Evolutionary conservation across 2,113 vertebrate species (phyloP).

Genomic region (Catharus fuscescens): DNA sequence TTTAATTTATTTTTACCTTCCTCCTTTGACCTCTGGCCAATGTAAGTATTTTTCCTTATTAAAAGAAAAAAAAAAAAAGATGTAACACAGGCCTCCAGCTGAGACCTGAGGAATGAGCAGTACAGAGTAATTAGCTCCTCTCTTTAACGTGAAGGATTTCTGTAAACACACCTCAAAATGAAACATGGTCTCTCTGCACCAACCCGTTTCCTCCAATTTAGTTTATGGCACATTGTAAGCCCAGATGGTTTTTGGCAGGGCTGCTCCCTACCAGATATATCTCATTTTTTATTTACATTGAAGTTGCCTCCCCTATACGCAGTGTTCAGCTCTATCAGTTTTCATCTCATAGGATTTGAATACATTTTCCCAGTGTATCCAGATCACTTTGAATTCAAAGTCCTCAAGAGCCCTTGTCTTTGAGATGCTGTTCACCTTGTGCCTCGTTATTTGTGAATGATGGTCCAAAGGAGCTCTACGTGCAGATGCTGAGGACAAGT

Average conservation of each 20-base stretch:
- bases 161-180: constrained; percentile 20
- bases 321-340: neutral
- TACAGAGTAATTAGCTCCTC: neutral
- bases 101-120: neutral
- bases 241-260: neutral
- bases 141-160: neutral
- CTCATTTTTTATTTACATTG: neutral
- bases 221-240: neutral
- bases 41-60: neutral
- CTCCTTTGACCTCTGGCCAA: neutral
- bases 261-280: neutral
- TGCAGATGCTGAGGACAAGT: neutral
- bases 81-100: neutral
- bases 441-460: neutral
- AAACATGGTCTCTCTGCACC: neutral
- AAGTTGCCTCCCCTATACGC: neutral
- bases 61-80: neutral
- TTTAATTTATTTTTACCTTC: neutral
- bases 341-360: neutral
- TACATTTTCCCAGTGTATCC: neutral
- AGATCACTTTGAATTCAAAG: neutral
- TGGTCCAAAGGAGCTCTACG: neutral
- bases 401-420: neutral
- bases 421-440: neutral
- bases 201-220: neutral